Conservation (phyloP, 2,888 invertebrate genomes). For the Tenthredo distinguenda region DNA sequence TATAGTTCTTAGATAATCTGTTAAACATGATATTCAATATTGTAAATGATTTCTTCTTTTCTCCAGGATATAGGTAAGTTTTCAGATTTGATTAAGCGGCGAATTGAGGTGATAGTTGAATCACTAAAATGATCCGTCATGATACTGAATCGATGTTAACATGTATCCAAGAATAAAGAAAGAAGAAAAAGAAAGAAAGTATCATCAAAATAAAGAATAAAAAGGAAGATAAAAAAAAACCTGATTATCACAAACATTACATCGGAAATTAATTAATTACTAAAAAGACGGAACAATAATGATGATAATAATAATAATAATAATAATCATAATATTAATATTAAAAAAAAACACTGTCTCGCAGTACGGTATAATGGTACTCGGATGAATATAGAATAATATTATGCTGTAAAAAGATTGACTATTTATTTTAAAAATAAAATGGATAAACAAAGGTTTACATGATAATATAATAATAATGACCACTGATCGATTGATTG, state of each 20-base stretch:
- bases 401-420: slow-evolving; percentile 23
- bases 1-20: neutral
- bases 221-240: slow-evolving; percentile 36
- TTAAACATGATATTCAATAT: neutral
- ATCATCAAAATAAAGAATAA: slow-evolving; percentile 41
- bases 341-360: neutral
- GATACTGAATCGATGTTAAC: slow-evolving; percentile 1
- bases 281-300: slow-evolving; percentile 47
- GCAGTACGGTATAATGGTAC: slow-evolving; percentile 29
- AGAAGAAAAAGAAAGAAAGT: slow-evolving; percentile 50
- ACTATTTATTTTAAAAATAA: slow-evolving; percentile 25
- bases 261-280: slow-evolving; percentile 3
- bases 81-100: neutral
- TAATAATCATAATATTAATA: no score
- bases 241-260: slow-evolving; percentile 47
- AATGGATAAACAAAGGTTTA: neutral
- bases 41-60: neutral
- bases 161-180: slow-evolving; percentile 35
- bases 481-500: slow-evolving; percentile 4
- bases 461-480: neutral
- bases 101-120: neutral
- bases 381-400: slow-evolving; percentile 21
- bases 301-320: neutral
- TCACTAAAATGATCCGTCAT: slow-evolving; percentile 23
- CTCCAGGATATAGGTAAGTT: neutral